phyloP scores from a whole-genome alignment of 2,888 invertebrate genomes.

The Heliconius ethilla region DNA sequence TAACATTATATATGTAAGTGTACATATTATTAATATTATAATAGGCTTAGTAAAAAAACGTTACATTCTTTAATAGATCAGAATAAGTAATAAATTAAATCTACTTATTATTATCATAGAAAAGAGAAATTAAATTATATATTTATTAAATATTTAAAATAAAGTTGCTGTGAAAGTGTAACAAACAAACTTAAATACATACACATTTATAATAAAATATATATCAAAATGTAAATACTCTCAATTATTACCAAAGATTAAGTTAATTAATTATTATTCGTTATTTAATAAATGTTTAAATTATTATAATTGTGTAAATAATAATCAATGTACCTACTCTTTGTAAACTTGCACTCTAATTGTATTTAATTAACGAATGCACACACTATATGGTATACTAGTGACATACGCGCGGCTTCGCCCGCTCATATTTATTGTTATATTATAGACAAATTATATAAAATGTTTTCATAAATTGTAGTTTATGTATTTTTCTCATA shows the following conservation, averaged over 20 bases:
- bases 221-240: conserved; percentile 7
- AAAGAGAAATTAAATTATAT: neutral
- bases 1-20: neutral
- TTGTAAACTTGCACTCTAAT: conserved; percentile 8
- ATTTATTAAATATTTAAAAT: neutral
- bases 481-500: too few relatives aligned
- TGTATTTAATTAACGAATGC: neutral
- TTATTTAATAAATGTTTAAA: neutral
- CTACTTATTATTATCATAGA: too few relatives aligned
- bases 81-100: too few relatives aligned
- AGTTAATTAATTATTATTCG: neutral
- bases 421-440: too few relatives aligned
- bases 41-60: neutral
- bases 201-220: neutral
- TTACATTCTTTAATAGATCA: neutral
- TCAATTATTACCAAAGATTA: neutral
- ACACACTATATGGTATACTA: neutral
- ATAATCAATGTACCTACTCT: conserved; percentile 3
- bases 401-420: too few relatives aligned
- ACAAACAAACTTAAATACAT: too few relatives aligned
- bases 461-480: too few relatives aligned
- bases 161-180: too few relatives aligned
- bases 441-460: too few relatives aligned
- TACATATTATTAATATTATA: neutral
- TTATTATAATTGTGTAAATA: conserved; percentile 6